phyloP scores from a whole-genome alignment of 2,113 vertebrate species.

The Macquaria ambigua region DNA sequence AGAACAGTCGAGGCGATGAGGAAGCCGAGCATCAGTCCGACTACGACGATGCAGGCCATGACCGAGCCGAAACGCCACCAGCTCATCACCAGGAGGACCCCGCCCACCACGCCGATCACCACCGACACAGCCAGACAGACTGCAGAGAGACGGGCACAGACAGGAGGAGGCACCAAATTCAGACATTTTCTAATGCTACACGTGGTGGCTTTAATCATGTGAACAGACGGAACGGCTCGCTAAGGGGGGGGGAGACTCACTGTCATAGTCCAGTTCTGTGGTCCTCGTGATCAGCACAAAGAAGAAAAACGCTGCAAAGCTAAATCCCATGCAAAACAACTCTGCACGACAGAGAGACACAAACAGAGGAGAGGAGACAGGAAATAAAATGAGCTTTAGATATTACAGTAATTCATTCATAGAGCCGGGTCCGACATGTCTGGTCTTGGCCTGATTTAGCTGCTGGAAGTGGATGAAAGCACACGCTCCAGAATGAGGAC shows the following conservation, averaged over 20 bases:
- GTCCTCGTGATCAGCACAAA: conserved; percentile 89
- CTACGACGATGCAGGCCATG: conserved; percentile 85
- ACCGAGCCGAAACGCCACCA: conserved; percentile 95
- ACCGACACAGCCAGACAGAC: conserved; percentile 87
- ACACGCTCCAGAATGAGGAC: not conserved
- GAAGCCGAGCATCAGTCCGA: conserved; percentile 91
- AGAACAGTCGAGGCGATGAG: conserved; percentile 85
- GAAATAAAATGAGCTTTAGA: not conserved
- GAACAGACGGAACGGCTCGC: not conserved
- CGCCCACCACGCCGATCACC: conserved; percentile 86
- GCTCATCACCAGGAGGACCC: conserved; percentile 87
- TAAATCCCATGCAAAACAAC: conserved; percentile 93
- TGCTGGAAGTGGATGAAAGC: too few species aligned
- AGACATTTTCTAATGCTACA: not conserved
- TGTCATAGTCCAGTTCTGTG: conserved; percentile 86
- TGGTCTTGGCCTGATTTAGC: not conserved
- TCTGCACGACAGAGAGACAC: conserved; percentile 77
- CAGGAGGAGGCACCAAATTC: not conserved
- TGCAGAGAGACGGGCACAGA: conserved; percentile 59
- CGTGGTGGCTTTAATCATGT: not conserved
- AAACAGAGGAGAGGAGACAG: not conserved
- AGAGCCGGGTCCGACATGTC: not conserved
- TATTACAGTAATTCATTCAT: not conserved
- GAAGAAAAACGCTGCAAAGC: conserved; percentile 88
- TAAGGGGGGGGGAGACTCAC: conserved; percentile 75